These are phyloP conservation scores for Cerceris rybyensis DNA, from an alignment of 2,888 invertebrate species.

Conservation along the genomic window DNA sequence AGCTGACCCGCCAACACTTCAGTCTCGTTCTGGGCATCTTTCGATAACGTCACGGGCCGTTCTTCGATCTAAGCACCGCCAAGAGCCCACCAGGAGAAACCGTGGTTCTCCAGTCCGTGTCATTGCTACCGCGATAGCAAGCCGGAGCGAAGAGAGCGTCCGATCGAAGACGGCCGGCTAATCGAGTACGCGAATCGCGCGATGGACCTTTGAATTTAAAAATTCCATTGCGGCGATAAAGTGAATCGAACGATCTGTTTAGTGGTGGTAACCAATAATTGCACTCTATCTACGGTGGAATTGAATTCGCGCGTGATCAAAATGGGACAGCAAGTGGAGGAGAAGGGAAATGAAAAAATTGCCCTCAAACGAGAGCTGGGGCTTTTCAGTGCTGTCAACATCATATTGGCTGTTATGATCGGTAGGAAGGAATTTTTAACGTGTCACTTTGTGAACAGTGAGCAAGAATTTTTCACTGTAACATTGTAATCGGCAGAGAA, in stretches of 20 bases:
- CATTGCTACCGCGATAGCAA: conserved; percentile 23
- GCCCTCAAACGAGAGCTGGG: conserved; percentile 90
- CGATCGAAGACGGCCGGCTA: conserved; percentile 32
- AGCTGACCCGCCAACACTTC: conserved; percentile 59
- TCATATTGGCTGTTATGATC: conserved; percentile 94
- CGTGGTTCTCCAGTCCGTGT: conserved; percentile 31
- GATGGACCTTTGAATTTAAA: conserved; percentile 50
- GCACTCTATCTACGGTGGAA: background rate
- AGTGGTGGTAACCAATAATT: conserved; percentile 14
- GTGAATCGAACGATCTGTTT: conserved; percentile 6
- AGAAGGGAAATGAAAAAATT: conserved; percentile 75
- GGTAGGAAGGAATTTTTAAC: conserved; percentile 82
- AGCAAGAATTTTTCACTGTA: no score
- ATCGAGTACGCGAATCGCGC: conserved; percentile 9
- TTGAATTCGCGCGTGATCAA: conserved; percentile 7
- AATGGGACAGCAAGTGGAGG: conserved; percentile 44
- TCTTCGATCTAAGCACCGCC: conserved; percentile 44
- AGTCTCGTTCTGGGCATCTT: conserved; percentile 65
- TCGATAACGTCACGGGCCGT: conserved; percentile 59
- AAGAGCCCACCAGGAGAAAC: conserved; percentile 25
- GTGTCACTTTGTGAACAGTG: no score
- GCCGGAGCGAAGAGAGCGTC: conserved; percentile 6
- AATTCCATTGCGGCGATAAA: conserved; percentile 11
- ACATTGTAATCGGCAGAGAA: no score
- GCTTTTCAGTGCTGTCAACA: conserved; percentile 90